phyloP scores from a whole-genome alignment of 2,113 vertebrate species.

The Embiotoca jacksoni region DNA sequence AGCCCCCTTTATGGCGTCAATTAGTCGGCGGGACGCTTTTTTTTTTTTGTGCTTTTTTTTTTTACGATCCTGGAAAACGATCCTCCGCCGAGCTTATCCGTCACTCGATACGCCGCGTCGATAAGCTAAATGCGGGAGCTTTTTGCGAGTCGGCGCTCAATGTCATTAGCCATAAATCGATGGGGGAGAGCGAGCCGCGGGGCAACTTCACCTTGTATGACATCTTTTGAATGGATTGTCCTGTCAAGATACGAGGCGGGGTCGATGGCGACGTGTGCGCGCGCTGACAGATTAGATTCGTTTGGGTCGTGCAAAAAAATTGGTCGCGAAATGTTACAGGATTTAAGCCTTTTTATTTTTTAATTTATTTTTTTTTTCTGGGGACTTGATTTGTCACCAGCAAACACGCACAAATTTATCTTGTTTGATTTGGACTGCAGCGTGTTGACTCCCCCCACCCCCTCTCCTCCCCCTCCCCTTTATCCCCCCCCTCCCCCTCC shows the following conservation, averaged over 20 bases:
- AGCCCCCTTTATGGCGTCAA: slow-evolving; percentile 33
- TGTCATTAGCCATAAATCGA: slow-evolving; percentile 51
- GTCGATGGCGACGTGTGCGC: slow-evolving; percentile 15
- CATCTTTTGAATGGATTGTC: slow-evolving; percentile 56
- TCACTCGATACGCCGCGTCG: slow-evolving; percentile 49
- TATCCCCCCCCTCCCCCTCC: too few relatives aligned
- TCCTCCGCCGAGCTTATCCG: not conserved
- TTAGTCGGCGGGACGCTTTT: slow-evolving; percentile 16
- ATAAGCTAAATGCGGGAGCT: slow-evolving; percentile 57
- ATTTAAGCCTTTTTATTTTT: slow-evolving; percentile 1
- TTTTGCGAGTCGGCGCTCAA: slow-evolving; percentile 47
- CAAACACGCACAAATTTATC: slow-evolving; percentile 9
- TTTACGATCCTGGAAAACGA: slow-evolving; percentile 17
- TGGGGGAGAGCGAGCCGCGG: slow-evolving; percentile 53
- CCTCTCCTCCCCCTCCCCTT: too few relatives aligned
- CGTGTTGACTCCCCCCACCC: too few relatives aligned
- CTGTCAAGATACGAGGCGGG: slow-evolving; percentile 37
- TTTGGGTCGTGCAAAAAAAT: slow-evolving; percentile 26
- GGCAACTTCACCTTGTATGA: slow-evolving; percentile 56
- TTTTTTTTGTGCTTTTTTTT: too few relatives aligned
- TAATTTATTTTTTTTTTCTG: too few relatives aligned
- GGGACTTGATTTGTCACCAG: not conserved
- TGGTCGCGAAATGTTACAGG: slow-evolving; percentile 3
- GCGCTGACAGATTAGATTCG: slow-evolving; percentile 13
- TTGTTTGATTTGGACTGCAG: slow-evolving; percentile 1